Evolutionary conservation across 2,113 vertebrate genomes (phyloP).

Genomic region (Paracyprichromis sp.): DNA sequence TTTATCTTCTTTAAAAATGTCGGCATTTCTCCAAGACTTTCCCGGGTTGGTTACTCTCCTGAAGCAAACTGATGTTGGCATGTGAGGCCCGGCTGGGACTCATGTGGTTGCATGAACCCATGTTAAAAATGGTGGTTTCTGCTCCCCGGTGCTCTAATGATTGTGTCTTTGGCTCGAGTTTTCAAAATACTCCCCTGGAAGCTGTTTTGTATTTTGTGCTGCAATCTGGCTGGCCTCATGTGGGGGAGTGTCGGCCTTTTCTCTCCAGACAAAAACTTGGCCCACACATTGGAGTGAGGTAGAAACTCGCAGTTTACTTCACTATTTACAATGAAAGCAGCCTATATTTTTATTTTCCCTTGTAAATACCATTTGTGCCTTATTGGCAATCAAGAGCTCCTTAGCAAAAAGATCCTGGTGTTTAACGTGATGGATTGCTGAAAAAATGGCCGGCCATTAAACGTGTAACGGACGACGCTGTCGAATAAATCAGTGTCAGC

Average conservation of each 20-base stretch:
- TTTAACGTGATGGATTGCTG: neutral
- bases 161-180: neutral
- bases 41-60: neutral
- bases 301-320: neutral
- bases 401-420: neutral
- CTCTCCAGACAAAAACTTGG: conserved; percentile 17
- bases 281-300: neutral
- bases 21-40: neutral
- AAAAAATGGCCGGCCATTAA: neutral
- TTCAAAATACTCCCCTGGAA: neutral
- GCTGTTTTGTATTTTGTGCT: neutral
- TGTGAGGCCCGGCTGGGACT: neutral
- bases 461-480: neutral
- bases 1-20: neutral
- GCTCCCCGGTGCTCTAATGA: neutral
- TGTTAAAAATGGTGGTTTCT: neutral
- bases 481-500: conserved; percentile 16
- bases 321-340: neutral
- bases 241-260: neutral
- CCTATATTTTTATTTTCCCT: neutral
- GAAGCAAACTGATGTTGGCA: neutral
- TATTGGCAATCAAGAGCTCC: neutral
- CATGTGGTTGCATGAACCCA: neutral
- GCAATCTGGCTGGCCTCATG: neutral
- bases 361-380: neutral